Evolutionary conservation across 2,113 vertebrate species (phyloP), one percentile per base, ranked within the genome.

Genomic region (Guaruba guarouba): DNA sequence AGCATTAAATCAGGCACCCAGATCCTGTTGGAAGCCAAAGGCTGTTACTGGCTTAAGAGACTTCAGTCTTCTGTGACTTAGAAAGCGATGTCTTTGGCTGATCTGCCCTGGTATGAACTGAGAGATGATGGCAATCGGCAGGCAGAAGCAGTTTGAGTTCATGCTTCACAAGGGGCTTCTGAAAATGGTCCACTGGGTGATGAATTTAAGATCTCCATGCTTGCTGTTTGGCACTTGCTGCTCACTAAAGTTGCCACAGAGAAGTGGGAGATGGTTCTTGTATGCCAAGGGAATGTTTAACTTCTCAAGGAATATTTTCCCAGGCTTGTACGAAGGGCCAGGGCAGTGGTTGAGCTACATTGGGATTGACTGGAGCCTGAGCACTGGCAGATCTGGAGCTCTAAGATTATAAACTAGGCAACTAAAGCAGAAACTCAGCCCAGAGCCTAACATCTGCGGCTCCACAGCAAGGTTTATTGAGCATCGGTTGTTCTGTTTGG

Each of bases 381-480:
- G 49, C n/a, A 22, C 44, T 6, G 69, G 31, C 19, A 52, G 44
- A 66, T 11, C 41, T 43, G 39, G 52, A 76, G 33, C 57, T 85
- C 37, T 35, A 20, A 41, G 37, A 37, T 20, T 68, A 33, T 57
- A 43, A 70, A 51, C 6, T 0, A 22, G 54, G 35, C 35, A 75
- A 68, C 44, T 2, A 9, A 35, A 57, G 18, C 3, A 49, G 66
- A 20, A 62, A 44, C 17, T 2, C 29, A 35, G n/a, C 31, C 19
- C 29, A 12, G 63, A 76, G 7, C 54, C 31, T 24, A n/a, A 17
- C 28, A 29, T 5, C 59, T 37, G 15, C 25, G 35, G 22, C 41
- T 35, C 0, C 0, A 52, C 22, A 37, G 70, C 5, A 5, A 22
- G 7, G 10, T 37, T 77, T 10, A 12, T 4, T 13, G 78, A 64